A percentile compares a stretch with the other conserved stretches of the same genome.
Conservation (phyloP, 1,140 invertebrate genomes). For the Heliconius melpomene region DNA sequence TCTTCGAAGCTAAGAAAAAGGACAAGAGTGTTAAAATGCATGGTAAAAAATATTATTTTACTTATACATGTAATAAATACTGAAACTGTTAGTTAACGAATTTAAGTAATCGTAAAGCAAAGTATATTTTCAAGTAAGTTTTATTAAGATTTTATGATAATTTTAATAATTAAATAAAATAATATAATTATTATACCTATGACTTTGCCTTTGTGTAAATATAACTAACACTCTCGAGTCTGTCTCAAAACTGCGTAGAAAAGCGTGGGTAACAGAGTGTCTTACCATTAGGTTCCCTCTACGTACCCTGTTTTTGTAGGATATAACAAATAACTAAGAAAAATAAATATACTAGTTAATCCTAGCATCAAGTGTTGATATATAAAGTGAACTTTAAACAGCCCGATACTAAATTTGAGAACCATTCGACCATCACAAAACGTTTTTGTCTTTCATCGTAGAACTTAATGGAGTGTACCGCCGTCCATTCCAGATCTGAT, state of each 20-base stretch:
- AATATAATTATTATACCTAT: no score
- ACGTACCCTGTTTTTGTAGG: no score
- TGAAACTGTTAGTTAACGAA: no score
- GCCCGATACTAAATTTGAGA: constrained; percentile 12
- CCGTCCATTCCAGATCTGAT: constrained; percentile 50
- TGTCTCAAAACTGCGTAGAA: no score
- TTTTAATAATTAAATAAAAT: no score
- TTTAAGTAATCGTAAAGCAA: no score
- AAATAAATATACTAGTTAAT: constrained; percentile 1
- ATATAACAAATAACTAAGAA: neutral
- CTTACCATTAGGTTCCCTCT: no score
- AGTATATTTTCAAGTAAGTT: no score
- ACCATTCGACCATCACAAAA: constrained; percentile 40
- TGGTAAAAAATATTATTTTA: constrained; percentile 44
- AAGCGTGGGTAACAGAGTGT: no score
- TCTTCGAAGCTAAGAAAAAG: constrained; percentile 72
- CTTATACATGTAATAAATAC: neutral
- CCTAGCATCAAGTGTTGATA: constrained; percentile 18
- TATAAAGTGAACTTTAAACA: constrained; percentile 24
- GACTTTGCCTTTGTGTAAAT: no score
- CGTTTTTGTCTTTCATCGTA: constrained; percentile 42
- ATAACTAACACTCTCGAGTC: no score
- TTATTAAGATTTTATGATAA: no score
- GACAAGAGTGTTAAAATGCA: constrained; percentile 68
- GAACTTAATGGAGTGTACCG: constrained; percentile 30